Percentiles rank a stretch among this genome's conserved stretches.
Evolutionary conservation across 2,797 vertebrate species (phyloP).

Genomic region (Corythornis leucogaster): DNA sequence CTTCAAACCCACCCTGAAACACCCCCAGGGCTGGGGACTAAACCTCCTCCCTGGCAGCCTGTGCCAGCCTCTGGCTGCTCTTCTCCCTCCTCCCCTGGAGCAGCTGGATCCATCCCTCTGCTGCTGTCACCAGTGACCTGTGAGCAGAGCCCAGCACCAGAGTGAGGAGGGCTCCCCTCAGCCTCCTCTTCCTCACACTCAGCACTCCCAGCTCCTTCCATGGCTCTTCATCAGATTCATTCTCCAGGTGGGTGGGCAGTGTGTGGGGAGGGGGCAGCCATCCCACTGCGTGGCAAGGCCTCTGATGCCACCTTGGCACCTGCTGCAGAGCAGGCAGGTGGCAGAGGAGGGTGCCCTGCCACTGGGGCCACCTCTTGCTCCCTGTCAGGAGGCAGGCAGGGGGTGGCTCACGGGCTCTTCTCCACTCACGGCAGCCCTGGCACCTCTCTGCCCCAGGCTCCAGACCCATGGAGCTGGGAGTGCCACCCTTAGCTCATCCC

Average conservation of each 20-base stretch:
- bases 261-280: not conserved
- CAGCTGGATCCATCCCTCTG: too few relatives aligned
- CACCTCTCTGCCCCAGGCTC: not conserved
- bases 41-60: too few relatives aligned
- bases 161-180: too few relatives aligned
- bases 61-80: too few relatives aligned
- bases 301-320: accelerated
- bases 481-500: not conserved
- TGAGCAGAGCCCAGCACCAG: too few relatives aligned
- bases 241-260: not conserved
- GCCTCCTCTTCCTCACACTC: too few relatives aligned
- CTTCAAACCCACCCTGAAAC: too few relatives aligned
- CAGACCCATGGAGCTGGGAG: accelerated
- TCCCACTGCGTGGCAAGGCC: accelerated
- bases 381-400: not conserved
- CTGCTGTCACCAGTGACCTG: too few relatives aligned
- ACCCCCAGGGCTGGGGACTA: too few relatives aligned
- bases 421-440: accelerated
- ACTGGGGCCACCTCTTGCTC: not conserved
- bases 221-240: too few relatives aligned
- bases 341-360: not conserved
- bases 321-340: not conserved
- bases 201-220: too few relatives aligned
- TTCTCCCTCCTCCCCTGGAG: too few relatives aligned
- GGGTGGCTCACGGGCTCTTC: accelerated